A percentile compares a stretch with the other conserved stretches of the same genome.
Evolutionary conservation across 2,888 invertebrate genomes (phyloP).

Genomic region (Dynastes hyllus): DNA sequence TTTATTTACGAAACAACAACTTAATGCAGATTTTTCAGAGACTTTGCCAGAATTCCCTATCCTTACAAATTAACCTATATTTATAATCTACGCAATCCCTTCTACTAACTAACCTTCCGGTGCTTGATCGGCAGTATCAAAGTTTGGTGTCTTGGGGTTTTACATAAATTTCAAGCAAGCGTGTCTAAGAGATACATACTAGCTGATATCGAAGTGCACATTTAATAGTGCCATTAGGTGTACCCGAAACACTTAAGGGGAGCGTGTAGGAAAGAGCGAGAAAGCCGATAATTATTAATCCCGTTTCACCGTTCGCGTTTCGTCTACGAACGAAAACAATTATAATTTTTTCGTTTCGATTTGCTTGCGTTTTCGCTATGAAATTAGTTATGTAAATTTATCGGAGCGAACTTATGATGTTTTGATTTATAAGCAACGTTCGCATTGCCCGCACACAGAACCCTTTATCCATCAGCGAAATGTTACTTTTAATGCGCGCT

Average conservation of each 20-base stretch:
- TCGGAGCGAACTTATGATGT: conserved; percentile 27
- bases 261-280: neutral
- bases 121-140: no score
- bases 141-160: no score
- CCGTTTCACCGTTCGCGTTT: conserved; percentile 3
- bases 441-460: neutral
- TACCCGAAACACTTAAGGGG: neutral
- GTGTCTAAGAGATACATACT: no score
- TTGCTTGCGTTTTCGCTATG: conserved; percentile 32
- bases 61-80: no score
- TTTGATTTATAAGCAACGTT: conserved; percentile 20
- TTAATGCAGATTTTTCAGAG: no score
- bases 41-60: no score
- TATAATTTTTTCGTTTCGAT: conserved; percentile 28
- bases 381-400: conserved; percentile 38
- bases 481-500: conserved; percentile 27
- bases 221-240: no score
- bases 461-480: conserved; percentile 3
- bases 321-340: conserved; percentile 17
- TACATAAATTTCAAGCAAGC: no score
- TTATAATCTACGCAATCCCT: no score
- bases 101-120: no score
- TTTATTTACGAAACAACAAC: no score
- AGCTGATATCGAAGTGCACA: no score
- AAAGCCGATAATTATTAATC: conserved; percentile 25